Evolutionary conservation across 2,888 invertebrate genomes (phyloP).

Genomic region (Luperina testacea): DNA sequence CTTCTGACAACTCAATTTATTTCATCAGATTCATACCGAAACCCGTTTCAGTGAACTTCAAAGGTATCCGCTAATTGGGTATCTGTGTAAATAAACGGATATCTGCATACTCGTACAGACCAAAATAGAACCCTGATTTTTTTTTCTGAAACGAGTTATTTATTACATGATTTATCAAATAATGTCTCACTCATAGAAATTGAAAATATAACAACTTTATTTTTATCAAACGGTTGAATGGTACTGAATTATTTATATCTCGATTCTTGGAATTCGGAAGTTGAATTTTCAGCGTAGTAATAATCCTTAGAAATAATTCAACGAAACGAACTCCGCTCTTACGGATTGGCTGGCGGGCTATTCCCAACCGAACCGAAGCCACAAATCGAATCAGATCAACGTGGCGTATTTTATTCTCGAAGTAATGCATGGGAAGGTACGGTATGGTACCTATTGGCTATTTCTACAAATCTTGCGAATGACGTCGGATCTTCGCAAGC

Average conservation of each 20-base stretch:
- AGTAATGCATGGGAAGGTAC: not conserved
- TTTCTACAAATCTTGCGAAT: slow-evolving; percentile 25
- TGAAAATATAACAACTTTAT: slow-evolving; percentile 45
- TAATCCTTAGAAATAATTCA: slow-evolving; percentile 49
- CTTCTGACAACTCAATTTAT: slow-evolving; percentile 86
- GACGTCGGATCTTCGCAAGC: slow-evolving; percentile 8
- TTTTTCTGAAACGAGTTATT: slow-evolving; percentile 41
- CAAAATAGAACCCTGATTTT: slow-evolving; percentile 60
- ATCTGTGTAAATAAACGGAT: slow-evolving; percentile 69
- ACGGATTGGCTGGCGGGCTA: slow-evolving; percentile 38
- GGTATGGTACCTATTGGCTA: not conserved
- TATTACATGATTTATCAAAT: slow-evolving; percentile 33
- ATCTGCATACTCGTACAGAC: slow-evolving; percentile 61
- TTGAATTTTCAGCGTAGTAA: slow-evolving; percentile 45
- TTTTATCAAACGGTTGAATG: slow-evolving; percentile 29
- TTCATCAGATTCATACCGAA: slow-evolving; percentile 82
- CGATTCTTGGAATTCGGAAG: slow-evolving; percentile 23
- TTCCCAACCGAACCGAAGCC: slow-evolving; percentile 39
- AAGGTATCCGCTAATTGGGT: slow-evolving; percentile 86
- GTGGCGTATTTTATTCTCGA: slow-evolving; percentile 40
- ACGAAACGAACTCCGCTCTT: slow-evolving; percentile 40
- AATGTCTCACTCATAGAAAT: slow-evolving; percentile 28
- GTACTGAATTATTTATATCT: slow-evolving; percentile 46
- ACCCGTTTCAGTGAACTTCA: slow-evolving; percentile 84
- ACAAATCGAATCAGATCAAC: slow-evolving; percentile 40